Evolutionary conservation across 2,797 vertebrate genomes (phyloP), one percentile per base, ranked within the genome.

Genomic region (Alca torda): DNA sequence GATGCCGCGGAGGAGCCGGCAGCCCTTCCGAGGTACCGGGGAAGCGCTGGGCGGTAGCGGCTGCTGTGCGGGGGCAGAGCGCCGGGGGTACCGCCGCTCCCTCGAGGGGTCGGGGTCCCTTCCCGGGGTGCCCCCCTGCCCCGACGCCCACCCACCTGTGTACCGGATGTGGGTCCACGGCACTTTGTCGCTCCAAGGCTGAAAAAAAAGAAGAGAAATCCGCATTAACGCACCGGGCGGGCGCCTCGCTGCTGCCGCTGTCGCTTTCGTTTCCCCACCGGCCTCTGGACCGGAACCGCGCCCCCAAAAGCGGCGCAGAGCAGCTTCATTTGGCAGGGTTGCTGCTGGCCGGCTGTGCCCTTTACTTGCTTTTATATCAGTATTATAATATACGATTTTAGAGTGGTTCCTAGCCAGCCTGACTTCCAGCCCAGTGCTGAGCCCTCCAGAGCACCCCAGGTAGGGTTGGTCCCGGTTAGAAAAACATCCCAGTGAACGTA

Each of bases 111-210:
- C 20, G 13, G 74, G 14, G 15, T 21, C 46, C 48, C 17, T 45
- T 45, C 11, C 45, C 35, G 16, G 12, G n/a, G 21, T 33, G 16
- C 10, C 24, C 43, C 30, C 19, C 45, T 8, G 8, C 11, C 67
- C 82, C 14, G 13, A 3, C 5, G 33, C 46, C 11, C 54, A 84
- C 88, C 46, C 64, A 96, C 93, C 95, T 92, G 78, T 0, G 81
- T 96, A 97, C 0, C 43, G 87, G 64, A 87, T 93, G 84, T 90
- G 64, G 9, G 86, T 94, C 96, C 96, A 97, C 0, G 4, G 90
- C 61, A 73, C 59, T 65, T 63, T 4, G 10, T 87, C 14, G 1
- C 43, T 63, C 74, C 4, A 54, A 64, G 35, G 16, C 94, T 97
- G 90, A 11, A 96, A 80, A 75, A 35, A 57, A 23, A 86, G 50